A percentile compares a stretch with the other conserved stretches of the same genome.
phyloP scores from a whole-genome alignment of 1,140 invertebrate species.

The Drosophila setifemur region DNA sequence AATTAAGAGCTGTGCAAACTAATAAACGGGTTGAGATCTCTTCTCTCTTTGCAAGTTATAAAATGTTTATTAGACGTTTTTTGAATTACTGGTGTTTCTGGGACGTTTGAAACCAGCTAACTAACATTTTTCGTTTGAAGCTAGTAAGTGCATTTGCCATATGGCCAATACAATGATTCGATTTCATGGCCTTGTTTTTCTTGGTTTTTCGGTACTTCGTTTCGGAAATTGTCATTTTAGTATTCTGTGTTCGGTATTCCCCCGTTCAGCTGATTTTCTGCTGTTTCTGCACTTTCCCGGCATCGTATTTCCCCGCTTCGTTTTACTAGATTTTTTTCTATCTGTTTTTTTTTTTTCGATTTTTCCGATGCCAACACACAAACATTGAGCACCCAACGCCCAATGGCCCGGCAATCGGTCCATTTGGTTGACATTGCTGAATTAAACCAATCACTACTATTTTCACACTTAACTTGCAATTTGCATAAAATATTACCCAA shows the following conservation, averaged over 20 bases:
- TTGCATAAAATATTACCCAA: constrained; percentile 81
- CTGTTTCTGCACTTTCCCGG: constrained; percentile 68
- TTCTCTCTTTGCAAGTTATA: too few relatives aligned
- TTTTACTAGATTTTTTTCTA: constrained; percentile 21
- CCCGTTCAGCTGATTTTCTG: constrained; percentile 74
- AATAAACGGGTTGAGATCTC: too few relatives aligned
- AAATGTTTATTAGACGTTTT: too few relatives aligned
- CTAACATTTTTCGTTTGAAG: neutral
- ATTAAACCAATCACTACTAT: constrained; percentile 81
- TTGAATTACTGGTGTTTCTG: neutral
- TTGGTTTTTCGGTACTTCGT: constrained; percentile 54
- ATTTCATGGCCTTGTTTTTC: constrained; percentile 52
- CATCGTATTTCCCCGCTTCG: constrained; percentile 47
- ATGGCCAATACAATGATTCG: neutral
- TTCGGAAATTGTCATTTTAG: constrained; percentile 77
- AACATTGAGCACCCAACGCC: neutral
- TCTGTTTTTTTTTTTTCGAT: neutral
- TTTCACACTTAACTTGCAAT: constrained; percentile 81
- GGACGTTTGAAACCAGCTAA: neutral
- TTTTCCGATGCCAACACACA: constrained; percentile 11
- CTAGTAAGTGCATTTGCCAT: constrained; percentile 28
- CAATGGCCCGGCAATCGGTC: constrained; percentile 35
- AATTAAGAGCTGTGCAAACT: neutral
- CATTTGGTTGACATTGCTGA: constrained; percentile 79
- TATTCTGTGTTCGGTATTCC: constrained; percentile 62